Evolutionary conservation across 2,888 invertebrate genomes (phyloP).

Genomic region (Perithous albicinctus): DNA sequence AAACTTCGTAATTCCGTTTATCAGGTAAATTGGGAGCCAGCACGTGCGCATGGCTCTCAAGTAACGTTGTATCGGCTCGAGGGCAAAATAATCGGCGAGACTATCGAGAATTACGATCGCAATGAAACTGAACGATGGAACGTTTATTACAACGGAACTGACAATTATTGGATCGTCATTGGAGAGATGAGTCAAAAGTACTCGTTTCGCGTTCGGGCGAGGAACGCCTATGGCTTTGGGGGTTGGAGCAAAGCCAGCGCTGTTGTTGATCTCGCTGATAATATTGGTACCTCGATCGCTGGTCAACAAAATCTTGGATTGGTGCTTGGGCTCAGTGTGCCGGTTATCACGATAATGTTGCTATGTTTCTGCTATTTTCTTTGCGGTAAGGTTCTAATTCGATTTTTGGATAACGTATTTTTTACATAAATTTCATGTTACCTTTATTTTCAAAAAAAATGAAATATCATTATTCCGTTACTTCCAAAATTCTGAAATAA

Average conservation of each 20-base stretch:
- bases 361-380: conserved; percentile 84
- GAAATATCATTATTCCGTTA: too few species aligned
- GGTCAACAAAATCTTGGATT: conserved; percentile 86
- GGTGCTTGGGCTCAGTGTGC: conserved; percentile 88
- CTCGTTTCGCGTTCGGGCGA: conserved; percentile 91
- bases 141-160: conserved; percentile 91
- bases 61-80: conserved; percentile 91
- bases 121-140: conserved; percentile 85
- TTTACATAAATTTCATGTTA: too few species aligned
- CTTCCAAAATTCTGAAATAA: too few species aligned
- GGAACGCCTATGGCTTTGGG: conserved; percentile 94
- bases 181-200: conserved; percentile 87
- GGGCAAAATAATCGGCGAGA: conserved; percentile 85
- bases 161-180: conserved; percentile 93
- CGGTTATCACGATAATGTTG: conserved; percentile 83
- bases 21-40: conserved; percentile 93
- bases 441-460: too few species aligned
- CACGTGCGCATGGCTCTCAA: conserved; percentile 91
- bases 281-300: conserved; percentile 83
- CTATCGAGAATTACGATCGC: conserved; percentile 69
- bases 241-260: conserved; percentile 90
- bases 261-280: conserved; percentile 86
- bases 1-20: conserved; percentile 90
- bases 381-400: conserved; percentile 85
- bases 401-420: too few species aligned